Percentiles rank a stretch among this genome's conserved stretches.
Conservation (phyloP, 2,113 vertebrate species). For the Hyperopisus bebe region DNA sequence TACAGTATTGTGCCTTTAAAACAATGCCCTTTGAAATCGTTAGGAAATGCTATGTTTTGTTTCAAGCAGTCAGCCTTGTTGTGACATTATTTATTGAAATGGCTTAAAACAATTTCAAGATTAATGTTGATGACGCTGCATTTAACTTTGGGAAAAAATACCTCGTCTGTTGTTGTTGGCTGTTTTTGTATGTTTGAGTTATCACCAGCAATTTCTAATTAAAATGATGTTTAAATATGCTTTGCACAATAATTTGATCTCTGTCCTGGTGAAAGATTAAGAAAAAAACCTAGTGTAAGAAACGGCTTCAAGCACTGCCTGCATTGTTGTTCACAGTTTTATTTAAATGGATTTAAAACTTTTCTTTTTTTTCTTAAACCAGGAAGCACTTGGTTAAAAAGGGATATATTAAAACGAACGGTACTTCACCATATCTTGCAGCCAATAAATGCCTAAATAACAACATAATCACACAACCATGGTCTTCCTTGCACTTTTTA, state of each 20-base stretch:
- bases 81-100: conserved; percentile 12
- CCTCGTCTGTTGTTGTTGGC: neutral
- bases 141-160: conserved; percentile 1
- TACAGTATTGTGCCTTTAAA: neutral
- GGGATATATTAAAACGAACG: conserved; percentile 58
- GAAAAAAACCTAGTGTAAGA: neutral
- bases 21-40: neutral
- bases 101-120: neutral
- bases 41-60: neutral
- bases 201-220: neutral
- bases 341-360: conserved; percentile 56
- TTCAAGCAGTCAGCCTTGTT: neutral
- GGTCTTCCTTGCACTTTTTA: conserved; percentile 62
- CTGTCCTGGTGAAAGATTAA: neutral
- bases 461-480: conserved; percentile 83
- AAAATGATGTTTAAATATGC: neutral
- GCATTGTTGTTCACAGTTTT: conserved; percentile 58
- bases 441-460: conserved; percentile 93
- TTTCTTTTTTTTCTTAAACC: conserved; percentile 43
- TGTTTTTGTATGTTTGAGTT: conserved; percentile 1
- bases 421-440: conserved; percentile 62
- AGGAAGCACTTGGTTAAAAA: conserved; percentile 66
- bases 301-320: conserved; percentile 33
- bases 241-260: neutral
- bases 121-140: neutral